These are phyloP conservation scores for Carettochelys insculpta DNA, from an alignment of 2,113 vertebrate species.

Conservation along the genomic window DNA sequence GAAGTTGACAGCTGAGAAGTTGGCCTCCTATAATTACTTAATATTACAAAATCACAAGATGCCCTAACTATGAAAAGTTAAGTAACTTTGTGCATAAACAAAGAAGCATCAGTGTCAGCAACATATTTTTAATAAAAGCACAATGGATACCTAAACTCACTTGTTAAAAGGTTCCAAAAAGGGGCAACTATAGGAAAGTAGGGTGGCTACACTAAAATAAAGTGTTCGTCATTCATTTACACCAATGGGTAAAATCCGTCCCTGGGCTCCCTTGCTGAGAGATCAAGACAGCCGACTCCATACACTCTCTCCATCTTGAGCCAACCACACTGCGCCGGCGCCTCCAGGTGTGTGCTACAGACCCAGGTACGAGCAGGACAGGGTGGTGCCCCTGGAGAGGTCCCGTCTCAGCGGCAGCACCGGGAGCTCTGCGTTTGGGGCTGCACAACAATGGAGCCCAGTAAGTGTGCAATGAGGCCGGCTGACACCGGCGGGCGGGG, in stretches of 20 bases:
- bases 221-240: not conserved
- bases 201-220: not conserved
- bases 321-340: not conserved
- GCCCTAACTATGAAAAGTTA: not conserved
- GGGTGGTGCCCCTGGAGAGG: not conserved
- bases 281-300: not conserved
- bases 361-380: not conserved
- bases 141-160: not conserved
- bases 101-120: not conserved
- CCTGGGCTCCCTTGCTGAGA: not conserved
- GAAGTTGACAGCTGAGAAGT: not conserved
- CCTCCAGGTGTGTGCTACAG: not conserved
- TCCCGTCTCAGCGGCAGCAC: not conserved
- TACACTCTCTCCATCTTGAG: not conserved
- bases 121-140: not conserved
- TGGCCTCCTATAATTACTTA: not conserved
- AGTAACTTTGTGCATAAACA: not conserved
- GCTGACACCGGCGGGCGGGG: no score
- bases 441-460: no score
- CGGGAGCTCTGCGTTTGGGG: not conserved
- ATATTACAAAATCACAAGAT: not conserved
- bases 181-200: not conserved
- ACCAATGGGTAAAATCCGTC: not conserved
- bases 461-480: not conserved
- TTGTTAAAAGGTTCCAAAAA: not conserved